phyloP scores from a whole-genome alignment of 1,140 invertebrate genomes.

The Odontomachus brunneus region DNA sequence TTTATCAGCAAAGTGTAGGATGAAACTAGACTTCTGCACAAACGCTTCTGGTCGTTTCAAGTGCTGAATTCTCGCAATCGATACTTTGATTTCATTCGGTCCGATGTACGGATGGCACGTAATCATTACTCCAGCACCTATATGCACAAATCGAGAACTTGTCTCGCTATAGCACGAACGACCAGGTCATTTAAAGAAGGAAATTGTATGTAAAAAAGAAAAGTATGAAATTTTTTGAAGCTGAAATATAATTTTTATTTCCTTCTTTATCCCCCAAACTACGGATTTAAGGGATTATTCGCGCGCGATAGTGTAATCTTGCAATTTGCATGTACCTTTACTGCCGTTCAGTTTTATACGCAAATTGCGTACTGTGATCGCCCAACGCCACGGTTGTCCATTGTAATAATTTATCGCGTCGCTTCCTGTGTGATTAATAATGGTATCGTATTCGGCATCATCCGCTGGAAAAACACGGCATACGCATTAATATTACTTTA shows the following conservation, averaged over 20 bases:
- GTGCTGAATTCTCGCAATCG: not conserved
- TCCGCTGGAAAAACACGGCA: conserved; percentile 58
- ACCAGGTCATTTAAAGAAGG: not conserved
- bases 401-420: conserved; percentile 62
- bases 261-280: no score
- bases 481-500: not conserved
- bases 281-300: no score
- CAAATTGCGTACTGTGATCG: conserved; percentile 62
- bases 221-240: no score
- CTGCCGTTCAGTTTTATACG: conserved; percentile 63
- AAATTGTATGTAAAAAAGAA: not conserved
- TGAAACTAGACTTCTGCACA: conserved; percentile 70
- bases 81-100: conserved; percentile 2
- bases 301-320: not conserved
- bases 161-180: no score
- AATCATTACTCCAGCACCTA: conserved; percentile 68
- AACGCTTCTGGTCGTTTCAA: not conserved
- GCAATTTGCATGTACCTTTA: conserved; percentile 52
- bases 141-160: not conserved
- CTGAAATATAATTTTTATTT: no score
- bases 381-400: conserved; percentile 72
- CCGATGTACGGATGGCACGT: conserved; percentile 54
- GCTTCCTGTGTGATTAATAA: conserved; percentile 34
- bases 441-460: conserved; percentile 54
- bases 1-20: conserved; percentile 81